Evolutionary conservation across 1,140 invertebrate genomes (phyloP), one percentile per base, ranked within the genome.

Genomic region (Druon quercuslanigerum): DNA sequence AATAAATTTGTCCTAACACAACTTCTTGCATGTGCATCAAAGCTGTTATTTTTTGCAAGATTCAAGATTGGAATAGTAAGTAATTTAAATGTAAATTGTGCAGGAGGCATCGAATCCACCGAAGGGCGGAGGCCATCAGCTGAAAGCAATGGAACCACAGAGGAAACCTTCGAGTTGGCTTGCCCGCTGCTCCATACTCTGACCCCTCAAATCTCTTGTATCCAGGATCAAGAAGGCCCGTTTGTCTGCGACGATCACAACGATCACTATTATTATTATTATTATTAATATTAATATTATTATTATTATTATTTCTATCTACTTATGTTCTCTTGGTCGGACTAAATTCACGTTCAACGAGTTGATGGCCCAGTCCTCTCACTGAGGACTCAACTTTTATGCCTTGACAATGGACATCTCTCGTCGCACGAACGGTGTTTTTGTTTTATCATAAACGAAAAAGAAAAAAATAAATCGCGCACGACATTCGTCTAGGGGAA

Each of bases 71-170:
- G 17, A n/a, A 20, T 19, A 12, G 20, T 56, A 56, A 56, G n/a
- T 20, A 56, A 56, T 12, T 20, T 12, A 3, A 56, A 33, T 81
- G 85, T 79, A 76, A 82, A 75, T 88, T 89, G 81, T 82, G 20
- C 85, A 96, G 95, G 95, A 96, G 90, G 95, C 95, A 82, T 96
- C 95, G 79, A 96, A 96, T 92, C 95, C 95, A 76, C 93, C 94
- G 46, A 95, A 95, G 91, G 94, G 95, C 82, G 90, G 91, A 76
- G 94, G 94, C 57, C 94, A 95, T 84, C 94, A 95, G 83, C 88
- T 96, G 83, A 94, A 94, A 89, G 92, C 94, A 75, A 93, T 92
- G 85, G 95, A 96, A 89, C 94, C 94, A 80, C 93, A 94, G 86
- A 93, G 94, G 90, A 96, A 96, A 90, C 94, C 94, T 74, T 92